Conservation (phyloP, 2,113 vertebrate genomes). For the Megaceryle torquata region DNA sequence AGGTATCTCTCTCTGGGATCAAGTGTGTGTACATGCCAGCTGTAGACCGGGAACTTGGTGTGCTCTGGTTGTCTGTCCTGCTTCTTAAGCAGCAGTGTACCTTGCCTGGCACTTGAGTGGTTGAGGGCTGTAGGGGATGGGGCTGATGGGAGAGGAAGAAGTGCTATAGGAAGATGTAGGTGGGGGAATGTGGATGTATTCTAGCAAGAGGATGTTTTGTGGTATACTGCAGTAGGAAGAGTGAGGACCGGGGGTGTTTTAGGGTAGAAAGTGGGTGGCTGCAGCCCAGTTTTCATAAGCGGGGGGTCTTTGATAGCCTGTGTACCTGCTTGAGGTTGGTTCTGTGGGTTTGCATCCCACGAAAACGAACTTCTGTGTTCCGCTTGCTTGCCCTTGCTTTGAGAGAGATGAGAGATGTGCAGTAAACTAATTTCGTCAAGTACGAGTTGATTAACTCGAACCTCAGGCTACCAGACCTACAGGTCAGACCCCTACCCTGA, state of each 20-base stretch:
- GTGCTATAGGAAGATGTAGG: background rate
- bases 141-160: background rate
- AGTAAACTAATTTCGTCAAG: background rate
- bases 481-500: background rate
- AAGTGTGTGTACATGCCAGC: rapidly evolving
- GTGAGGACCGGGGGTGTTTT: background rate
- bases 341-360: background rate
- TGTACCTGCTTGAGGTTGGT: background rate
- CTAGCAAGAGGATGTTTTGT: background rate
- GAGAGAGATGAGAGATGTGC: background rate
- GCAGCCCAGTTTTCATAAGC: background rate
- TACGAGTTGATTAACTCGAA: background rate
- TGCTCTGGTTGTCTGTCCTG: background rate
- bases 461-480: background rate
- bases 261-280: background rate
- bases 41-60: background rate
- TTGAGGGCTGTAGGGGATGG: background rate
- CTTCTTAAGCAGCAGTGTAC: background rate
- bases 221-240: background rate
- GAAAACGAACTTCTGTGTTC: background rate
- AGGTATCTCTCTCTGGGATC: background rate
- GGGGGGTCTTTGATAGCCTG: background rate
- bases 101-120: background rate
- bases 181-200: background rate
- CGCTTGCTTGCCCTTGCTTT: background rate